Evolutionary conservation across 1,140 invertebrate genomes (phyloP), one percentile per base, ranked within the genome.

Genomic region (Pectinophora gossypiella): DNA sequence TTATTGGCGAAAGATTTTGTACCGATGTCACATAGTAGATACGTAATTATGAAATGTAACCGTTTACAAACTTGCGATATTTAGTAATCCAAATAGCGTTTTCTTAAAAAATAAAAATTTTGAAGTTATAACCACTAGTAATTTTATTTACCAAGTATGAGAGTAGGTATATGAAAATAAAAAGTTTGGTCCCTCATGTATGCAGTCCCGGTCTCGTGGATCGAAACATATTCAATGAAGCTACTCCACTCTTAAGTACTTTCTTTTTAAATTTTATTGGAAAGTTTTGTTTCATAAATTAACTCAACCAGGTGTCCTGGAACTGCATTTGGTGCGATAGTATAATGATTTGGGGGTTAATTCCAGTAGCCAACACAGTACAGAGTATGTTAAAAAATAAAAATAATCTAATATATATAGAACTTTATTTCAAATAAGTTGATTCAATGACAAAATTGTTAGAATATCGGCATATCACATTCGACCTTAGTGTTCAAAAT

Each of bases 1-100:
- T 69, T 76, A 73, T 64, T 64, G 64, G 67, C 68, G 70, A 74
- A 68, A 72, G 61, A 73, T 74, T 76, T 77, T 75, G 68, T 71
- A 72, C 64, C 48, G 51, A 66, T 72, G 72, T 66, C 64, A 63
- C 57, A 51, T 70, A 70, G 63, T 69, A 72, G 18, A 69, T 66
- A 72, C 61, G 49, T 72, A 64, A 56, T 68, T 65, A 72, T 61
- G 61, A 66, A 16, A 60, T 76, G 68, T 76, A 72, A 71, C 73
- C 72, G 66, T 76, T 76, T 73, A 71, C 69, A 48, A n/a, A 77
- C 67, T 72, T 72, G 63, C 61, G 54, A 68, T 66, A 67, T 64
- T 68, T 57, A 70, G 65, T 57, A 54, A 75, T 15, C 16, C 36
- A 53, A n/a, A 68, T 76, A 76, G 71, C 60, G 64, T 65, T 82